These are phyloP conservation scores for Sapayoa aenigma DNA, from an alignment of 2,113 vertebrate genomes.

Conservation along the genomic window DNA sequence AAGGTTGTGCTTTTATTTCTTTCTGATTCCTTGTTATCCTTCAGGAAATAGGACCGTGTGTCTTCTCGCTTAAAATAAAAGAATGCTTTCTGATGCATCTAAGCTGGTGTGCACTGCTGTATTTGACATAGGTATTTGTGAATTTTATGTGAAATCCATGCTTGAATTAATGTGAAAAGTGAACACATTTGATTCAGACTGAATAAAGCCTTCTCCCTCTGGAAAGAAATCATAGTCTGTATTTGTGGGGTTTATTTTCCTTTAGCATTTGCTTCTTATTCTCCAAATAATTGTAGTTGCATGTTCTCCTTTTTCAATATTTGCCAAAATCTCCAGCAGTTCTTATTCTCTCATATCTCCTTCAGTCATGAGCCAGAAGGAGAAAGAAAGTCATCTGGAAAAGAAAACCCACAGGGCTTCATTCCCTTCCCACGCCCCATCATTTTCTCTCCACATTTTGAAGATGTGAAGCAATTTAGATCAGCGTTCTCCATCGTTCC, in stretches of 20 bases:
- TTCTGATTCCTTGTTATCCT: not conserved
- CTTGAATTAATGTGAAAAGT: not conserved
- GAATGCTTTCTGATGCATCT: not conserved
- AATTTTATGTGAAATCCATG: not conserved
- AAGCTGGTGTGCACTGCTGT: not conserved
- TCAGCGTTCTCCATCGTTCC: not conserved
- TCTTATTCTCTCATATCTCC: not conserved
- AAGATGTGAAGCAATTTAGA: slow-evolving; percentile 43
- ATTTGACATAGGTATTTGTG: not conserved
- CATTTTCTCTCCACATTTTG: slow-evolving; percentile 40
- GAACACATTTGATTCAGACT: not conserved
- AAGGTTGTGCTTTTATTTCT: not conserved
- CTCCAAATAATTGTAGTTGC: not conserved
- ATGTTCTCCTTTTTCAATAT: slow-evolving; percentile 9
- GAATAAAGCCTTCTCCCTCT: not conserved
- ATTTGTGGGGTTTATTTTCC: not conserved
- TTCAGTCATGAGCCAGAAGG: slow-evolving; percentile 38
- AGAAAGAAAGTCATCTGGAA: slow-evolving; percentile 26
- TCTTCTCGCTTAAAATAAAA: not conserved
- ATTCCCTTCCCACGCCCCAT: slow-evolving; percentile 37
- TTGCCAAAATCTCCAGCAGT: slow-evolving; percentile 32
- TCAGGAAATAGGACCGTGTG: accelerated
- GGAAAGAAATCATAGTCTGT: not conserved
- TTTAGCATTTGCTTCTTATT: slow-evolving; percentile 21
- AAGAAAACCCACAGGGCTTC: slow-evolving; percentile 34